These are phyloP conservation scores for Gnathonemus longibarbis DNA, from an alignment of 2,113 vertebrate species.

Conservation along the genomic window DNA sequence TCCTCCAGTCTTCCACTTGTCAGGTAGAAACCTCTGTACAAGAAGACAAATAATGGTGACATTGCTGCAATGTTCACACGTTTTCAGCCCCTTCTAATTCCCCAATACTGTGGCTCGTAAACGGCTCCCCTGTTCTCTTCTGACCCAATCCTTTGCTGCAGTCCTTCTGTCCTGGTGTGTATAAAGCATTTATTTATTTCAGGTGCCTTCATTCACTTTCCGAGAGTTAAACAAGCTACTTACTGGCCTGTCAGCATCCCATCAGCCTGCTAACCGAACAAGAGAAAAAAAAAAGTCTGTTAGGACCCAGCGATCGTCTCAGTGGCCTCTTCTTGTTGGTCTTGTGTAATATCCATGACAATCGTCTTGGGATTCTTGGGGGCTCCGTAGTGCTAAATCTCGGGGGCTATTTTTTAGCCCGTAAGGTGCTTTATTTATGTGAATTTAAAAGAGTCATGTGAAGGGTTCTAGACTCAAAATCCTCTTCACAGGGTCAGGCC, in stretches of 20 bases:
- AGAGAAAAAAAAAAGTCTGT: constrained; percentile 44
- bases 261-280: constrained; percentile 56
- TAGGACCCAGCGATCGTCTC: constrained; percentile 58
- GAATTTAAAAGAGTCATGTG: constrained; percentile 96
- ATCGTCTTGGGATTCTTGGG: constrained; percentile 87
- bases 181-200: constrained; percentile 87
- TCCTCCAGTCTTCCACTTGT: background rate
- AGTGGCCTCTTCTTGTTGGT: constrained; percentile 68
- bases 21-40: background rate
- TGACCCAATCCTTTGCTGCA: constrained; percentile 44
- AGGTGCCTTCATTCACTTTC: constrained; percentile 83
- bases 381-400: constrained; percentile 84
- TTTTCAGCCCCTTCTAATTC: background rate
- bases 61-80: background rate
- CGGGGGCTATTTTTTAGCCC: constrained; percentile 92
- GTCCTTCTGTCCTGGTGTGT: constrained; percentile 70
- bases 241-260: constrained; percentile 90
- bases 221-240: constrained; percentile 99
- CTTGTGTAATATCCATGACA: constrained; percentile 86
- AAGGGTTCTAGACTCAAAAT: constrained; percentile 84
- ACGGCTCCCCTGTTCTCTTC: background rate
- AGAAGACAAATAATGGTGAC: background rate
- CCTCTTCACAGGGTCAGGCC: constrained; percentile 84
- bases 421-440: constrained; percentile 96
- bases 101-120: background rate